Conservation (phyloP, 2,113 vertebrate genomes). For the Neopipo cinnamomea region DNA sequence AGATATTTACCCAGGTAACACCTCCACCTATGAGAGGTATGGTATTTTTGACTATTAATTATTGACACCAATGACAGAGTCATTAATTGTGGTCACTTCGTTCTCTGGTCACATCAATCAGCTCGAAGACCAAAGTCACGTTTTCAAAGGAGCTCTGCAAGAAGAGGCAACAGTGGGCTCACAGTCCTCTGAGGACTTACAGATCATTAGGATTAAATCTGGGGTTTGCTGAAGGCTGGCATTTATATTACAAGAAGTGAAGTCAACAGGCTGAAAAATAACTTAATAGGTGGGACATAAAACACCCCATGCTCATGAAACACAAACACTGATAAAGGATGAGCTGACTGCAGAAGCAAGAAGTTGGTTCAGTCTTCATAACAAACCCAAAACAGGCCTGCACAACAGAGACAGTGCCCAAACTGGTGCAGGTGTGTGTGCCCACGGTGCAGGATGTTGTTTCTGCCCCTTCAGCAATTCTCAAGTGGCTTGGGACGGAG, state of each 20-base stretch:
- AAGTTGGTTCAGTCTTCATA: neutral
- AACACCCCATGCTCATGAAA: neutral
- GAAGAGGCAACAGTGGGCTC: neutral
- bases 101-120: neutral
- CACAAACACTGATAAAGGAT: neutral
- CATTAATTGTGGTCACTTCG: neutral
- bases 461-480: neutral
- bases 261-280: neutral
- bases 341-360: neutral
- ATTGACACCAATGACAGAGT: neutral
- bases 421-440: neutral
- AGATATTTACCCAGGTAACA: fast-evolving
- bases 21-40: neutral
- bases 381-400: neutral
- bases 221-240: neutral
- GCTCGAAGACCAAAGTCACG: neutral
- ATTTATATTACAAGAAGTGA: neutral
- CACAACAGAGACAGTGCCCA: neutral
- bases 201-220: neutral
- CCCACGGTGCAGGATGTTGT: neutral
- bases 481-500: neutral
- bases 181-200: neutral
- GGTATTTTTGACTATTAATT: neutral
- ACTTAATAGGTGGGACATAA: neutral
- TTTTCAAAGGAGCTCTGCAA: neutral